Evolutionary conservation across 2,888 invertebrate genomes (phyloP).

Genomic region (Ornithoptera alexandrae): DNA sequence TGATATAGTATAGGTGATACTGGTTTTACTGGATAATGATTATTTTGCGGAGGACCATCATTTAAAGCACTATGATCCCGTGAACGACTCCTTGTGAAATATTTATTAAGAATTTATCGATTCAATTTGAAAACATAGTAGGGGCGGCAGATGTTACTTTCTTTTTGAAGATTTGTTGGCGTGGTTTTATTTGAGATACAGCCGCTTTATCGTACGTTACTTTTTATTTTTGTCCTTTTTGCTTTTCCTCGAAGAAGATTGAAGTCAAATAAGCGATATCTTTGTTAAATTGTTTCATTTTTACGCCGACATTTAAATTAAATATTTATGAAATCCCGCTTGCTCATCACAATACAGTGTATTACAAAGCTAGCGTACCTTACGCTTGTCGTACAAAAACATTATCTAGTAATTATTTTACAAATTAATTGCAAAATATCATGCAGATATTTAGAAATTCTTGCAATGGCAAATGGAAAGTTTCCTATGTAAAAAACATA

Average conservation of each 20-base stretch:
- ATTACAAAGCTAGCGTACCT: neutral
- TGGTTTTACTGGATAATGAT: too few relatives aligned
- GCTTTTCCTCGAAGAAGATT: constrained; percentile 16
- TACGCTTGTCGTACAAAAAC: too few relatives aligned
- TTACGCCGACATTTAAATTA: constrained; percentile 7
- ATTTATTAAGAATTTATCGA: constrained; percentile 1
- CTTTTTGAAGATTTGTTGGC: constrained; percentile 30
- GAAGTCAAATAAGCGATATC: constrained; percentile 14
- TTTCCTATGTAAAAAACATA: too few relatives aligned
- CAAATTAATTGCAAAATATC: too few relatives aligned
- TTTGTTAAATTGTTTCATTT: constrained; percentile 7
- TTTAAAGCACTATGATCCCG: neutral
- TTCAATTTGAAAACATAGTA: constrained; percentile 11
- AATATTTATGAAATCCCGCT: neutral
- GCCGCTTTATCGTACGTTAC: constrained; percentile 28
- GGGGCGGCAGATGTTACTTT: constrained; percentile 22
- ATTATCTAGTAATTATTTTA: too few relatives aligned
- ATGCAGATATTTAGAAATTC: too few relatives aligned
- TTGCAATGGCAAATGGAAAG: too few relatives aligned
- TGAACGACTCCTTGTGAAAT: neutral
- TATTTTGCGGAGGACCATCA: neutral
- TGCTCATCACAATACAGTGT: neutral
- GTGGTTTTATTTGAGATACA: constrained; percentile 29
- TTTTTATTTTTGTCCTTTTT: constrained; percentile 28
- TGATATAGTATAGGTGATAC: too few relatives aligned